Base-by-base conservation (phyloP, 2,888 invertebrate species). In the Conchocele bisecta region DNA sequence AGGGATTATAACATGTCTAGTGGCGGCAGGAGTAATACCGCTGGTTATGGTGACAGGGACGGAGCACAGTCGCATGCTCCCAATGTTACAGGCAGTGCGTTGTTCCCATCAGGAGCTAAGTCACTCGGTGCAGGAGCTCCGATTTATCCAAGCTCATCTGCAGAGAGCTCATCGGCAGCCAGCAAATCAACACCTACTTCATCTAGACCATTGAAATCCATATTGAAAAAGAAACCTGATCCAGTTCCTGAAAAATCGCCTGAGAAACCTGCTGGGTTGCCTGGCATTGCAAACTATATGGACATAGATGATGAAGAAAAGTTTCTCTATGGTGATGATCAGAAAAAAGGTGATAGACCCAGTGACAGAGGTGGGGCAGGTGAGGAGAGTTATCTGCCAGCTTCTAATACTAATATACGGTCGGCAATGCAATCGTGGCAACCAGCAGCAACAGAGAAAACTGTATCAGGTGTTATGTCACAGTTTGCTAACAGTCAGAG, bases 261-360 rank as follows among this genome's bases (percentile, higher is more conserved):
- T 26, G 64, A 61, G 54, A 59, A 54, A 54, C 31, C 51, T 7
- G 37, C 72, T 28, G 69, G 79, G 28, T 60, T 82, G 20, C 79
- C 82, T 42, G 81, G 81, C 31, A 78, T 84, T 54, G 71, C 82
- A 5, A 79, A 79, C 41, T 84, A 84, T 63, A 76, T 78, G 65
- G 82, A 82, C 57, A 81, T 86, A 31, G 90, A 88, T 37, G 90
- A 90, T 79, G 90, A 89, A 76, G 89, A 89, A 28, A 82, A 81
- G 53, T 89, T 85, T 74, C 80, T 90, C 9, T 89, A 89, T 83
- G 89, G 89, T 41, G 86, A 73, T 26, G 70, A 74, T 35, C 63
- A 66, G 17, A 42, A 26, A 15, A 28, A 46, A 7, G 44, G 46
- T 17, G 54, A 35, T 37, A 31, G 33, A 17, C 51, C 28, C 17